These are phyloP conservation scores for Odocoileus virginianus DNA, from an alignment of 2,113 vertebrate genomes.

Conservation along the genomic window DNA sequence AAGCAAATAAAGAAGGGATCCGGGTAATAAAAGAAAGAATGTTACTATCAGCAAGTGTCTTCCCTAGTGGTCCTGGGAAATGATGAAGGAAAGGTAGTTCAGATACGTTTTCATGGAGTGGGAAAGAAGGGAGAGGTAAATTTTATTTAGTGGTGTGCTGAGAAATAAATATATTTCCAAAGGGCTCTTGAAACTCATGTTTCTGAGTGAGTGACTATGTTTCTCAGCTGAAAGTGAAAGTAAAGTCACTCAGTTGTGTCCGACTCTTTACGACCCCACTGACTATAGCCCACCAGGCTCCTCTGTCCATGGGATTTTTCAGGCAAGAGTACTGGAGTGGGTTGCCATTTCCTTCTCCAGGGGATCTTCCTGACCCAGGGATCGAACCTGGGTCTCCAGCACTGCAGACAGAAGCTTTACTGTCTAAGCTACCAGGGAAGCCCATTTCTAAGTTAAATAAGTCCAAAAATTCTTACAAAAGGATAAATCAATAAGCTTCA, in stretches of 20 bases:
- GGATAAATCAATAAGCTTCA: background rate
- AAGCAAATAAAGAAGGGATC: background rate
- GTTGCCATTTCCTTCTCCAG: background rate
- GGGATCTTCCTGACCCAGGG: background rate
- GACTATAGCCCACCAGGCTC: background rate
- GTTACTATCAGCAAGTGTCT: background rate
- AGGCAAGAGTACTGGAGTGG: background rate
- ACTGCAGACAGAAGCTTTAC: background rate
- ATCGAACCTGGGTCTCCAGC: background rate
- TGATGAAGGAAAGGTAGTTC: background rate
- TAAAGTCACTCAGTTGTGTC: background rate
- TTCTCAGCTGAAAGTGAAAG: background rate
- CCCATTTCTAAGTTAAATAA: background rate
- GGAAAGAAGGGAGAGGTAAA: background rate
- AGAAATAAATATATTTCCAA: background rate
- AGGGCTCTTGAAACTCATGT: background rate
- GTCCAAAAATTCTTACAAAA: background rate
- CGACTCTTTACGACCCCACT: background rate
- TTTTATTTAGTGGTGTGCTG: background rate
- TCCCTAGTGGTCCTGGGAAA: background rate
- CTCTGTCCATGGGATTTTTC: background rate
- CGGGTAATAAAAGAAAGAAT: background rate
- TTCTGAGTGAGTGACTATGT: background rate
- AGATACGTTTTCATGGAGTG: background rate
- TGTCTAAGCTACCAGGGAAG: background rate